Evolutionary conservation across 2,888 invertebrate genomes (phyloP).

Genomic region (Cerastis leucographa): DNA sequence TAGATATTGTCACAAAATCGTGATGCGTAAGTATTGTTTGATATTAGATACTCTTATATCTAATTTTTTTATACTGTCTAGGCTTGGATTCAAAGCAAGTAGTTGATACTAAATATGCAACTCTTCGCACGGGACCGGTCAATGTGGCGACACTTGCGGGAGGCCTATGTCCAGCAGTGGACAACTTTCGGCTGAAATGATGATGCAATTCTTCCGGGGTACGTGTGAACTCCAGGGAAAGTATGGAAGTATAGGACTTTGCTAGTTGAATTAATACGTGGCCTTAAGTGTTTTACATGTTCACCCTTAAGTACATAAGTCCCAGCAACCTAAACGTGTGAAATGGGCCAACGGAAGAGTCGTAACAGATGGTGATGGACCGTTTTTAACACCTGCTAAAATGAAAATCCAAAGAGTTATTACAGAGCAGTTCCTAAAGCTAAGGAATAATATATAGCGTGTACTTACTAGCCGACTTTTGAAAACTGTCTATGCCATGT

Average conservation of each 20-base stretch:
- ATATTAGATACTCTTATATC: not conserved
- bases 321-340: not conserved
- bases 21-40: slow-evolving; percentile 78
- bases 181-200: too few relatives aligned
- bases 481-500: not conserved
- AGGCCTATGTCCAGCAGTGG: too few relatives aligned
- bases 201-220: not conserved
- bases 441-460: not conserved
- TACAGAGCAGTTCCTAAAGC: not conserved
- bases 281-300: not conserved
- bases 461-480: not conserved
- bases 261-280: not conserved
- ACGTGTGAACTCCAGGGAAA: not conserved
- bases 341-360: not conserved
- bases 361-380: not conserved
- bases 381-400: not conserved
- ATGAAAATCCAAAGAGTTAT: not conserved
- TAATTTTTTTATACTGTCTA: too few relatives aligned
- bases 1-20: slow-evolving; percentile 84
- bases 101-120: not conserved
- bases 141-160: too few relatives aligned
- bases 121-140: too few relatives aligned
- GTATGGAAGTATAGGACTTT: not conserved
- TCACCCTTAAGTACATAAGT: too few relatives aligned
- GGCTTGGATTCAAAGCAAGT: not conserved